Conservation (phyloP, 2,113 vertebrate species). For the Colaptes auratus region DNA sequence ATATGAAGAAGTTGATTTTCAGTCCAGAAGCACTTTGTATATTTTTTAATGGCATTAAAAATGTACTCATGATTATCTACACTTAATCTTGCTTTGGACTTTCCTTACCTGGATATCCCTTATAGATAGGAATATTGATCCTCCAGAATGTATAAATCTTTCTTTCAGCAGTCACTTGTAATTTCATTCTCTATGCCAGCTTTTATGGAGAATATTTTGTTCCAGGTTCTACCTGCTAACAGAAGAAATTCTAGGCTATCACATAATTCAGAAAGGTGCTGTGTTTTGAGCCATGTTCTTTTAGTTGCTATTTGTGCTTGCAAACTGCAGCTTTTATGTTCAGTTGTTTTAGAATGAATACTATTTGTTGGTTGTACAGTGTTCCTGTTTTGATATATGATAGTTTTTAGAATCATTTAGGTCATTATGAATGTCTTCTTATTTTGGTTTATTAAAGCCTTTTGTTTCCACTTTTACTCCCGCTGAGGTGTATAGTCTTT, state of each 20-base stretch:
- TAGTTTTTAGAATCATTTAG: not conserved
- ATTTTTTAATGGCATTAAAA: not conserved
- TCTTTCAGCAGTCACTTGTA: not conserved
- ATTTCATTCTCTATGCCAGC: not conserved
- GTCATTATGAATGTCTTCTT: not conserved
- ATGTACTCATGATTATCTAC: not conserved
- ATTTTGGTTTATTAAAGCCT: slow-evolving; percentile 55
- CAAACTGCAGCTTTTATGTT: not conserved
- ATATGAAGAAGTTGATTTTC: not conserved
- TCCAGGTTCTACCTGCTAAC: not conserved
- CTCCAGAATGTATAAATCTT: not conserved
- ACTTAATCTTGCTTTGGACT: not conserved
- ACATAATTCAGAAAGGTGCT: not conserved
- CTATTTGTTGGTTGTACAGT: not conserved
- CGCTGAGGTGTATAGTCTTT: slow-evolving; percentile 7
- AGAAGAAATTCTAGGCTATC: not conserved
- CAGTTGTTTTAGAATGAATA: not conserved
- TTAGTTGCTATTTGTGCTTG: not conserved
- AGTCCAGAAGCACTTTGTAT: not conserved
- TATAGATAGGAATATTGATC: not conserved
- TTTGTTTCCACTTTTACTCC: slow-evolving; percentile 54
- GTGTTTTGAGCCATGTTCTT: not conserved
- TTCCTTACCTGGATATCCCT: not conserved
- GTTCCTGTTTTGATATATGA: slow-evolving; percentile 1
- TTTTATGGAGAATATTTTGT: not conserved